Base-by-base conservation (phyloP, 2,113 vertebrate genomes). In the Indri indri region DNA sequence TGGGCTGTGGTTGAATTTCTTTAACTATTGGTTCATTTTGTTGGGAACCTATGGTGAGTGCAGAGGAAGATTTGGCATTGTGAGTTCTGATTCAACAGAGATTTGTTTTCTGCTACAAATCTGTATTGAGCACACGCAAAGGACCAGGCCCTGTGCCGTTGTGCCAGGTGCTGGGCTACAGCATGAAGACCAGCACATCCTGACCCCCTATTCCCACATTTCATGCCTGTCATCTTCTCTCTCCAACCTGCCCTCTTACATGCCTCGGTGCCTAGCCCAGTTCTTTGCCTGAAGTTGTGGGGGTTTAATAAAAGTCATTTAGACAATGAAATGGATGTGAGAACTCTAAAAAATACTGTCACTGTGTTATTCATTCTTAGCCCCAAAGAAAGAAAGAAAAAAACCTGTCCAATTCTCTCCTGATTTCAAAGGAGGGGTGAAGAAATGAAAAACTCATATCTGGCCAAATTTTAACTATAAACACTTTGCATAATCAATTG, bases 401-500 rank as follows among this genome's bases (percentile, higher is more conserved):
- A 88, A 93, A 42, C 40, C 42, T 91, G 34, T 8, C 11, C 45
- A 47, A 17, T 82, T 96, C 96, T 91, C n/a, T 91, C 45, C 90
- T 90, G 70, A 83, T 97, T 95, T 97, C 82, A 94, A 90, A 91
- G 47, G 23, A 96, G 20, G 50, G 22, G 23, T 74, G 17, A 89
- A 96, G 70, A 80, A 93, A 82, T 52, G 42, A 84, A 88, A 97
- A 66, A 71, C 52, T 97, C 95, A 97, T 92, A 96, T 96, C 94
- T 96, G 88, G 96, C 88, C 96, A 97, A 82, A 59, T 97, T 96
- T 96, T 94, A 96, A 74, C 54, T 94, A 88, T 92, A 84, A 97
- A 97, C 73, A 90, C 52, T 97, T 98, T 96, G 94, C 95, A 97
- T 97, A 97, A 97, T 96, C 96, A 97, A 90, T 91, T 83, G 87